Percentiles rank a stretch among this genome's conserved stretches.
Conservation (phyloP, 2,113 vertebrate species). For the Oreochromis spilurus region DNA sequence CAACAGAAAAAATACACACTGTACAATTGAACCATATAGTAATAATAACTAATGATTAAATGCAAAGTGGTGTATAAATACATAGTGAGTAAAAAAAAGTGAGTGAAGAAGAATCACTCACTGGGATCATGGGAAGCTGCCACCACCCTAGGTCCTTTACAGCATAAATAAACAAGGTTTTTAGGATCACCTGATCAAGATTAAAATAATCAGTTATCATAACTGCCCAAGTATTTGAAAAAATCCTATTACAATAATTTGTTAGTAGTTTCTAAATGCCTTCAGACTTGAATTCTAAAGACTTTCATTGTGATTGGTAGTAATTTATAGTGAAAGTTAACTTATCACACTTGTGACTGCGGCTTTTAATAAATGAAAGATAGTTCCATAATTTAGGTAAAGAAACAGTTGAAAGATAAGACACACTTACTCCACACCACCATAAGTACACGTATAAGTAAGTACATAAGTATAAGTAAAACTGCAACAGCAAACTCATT, state of each 20-base stretch:
- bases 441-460: background rate
- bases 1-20: background rate
- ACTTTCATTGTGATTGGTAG: background rate
- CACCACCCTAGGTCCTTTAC: background rate
- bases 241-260: background rate
- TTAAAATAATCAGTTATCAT: background rate
- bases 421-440: background rate
- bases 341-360: background rate
- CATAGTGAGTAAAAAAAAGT: background rate
- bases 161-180: background rate
- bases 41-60: background rate
- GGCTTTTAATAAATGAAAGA: background rate
- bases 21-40: background rate
- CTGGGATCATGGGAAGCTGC: background rate
- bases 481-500: background rate
- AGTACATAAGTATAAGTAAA: background rate
- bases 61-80: background rate
- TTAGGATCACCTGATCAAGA: background rate
- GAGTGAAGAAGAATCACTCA: background rate
- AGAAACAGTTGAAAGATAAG: background rate
- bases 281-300: background rate
- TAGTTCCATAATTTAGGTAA: background rate
- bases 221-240: background rate
- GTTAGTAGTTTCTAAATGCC: background rate
- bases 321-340: background rate